These are phyloP conservation scores for Rhinatrema bivittatum DNA, from an alignment of 2,797 vertebrate genomes.

Conservation along the genomic window DNA sequence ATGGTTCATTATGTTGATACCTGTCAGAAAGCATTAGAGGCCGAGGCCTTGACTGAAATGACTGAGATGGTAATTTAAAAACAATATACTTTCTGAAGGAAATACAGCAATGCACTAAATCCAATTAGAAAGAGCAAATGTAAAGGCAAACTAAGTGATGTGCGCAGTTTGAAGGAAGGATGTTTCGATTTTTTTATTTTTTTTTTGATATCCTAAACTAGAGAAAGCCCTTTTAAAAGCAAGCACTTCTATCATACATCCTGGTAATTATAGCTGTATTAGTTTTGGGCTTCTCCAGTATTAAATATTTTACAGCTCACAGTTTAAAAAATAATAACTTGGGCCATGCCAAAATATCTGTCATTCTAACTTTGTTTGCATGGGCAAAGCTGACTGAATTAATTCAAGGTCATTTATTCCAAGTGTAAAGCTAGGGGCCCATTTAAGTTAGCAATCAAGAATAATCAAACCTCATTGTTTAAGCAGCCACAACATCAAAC, in stretches of 20 bases:
- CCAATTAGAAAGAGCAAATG: constrained; percentile 55
- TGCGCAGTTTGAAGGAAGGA: constrained; percentile 29
- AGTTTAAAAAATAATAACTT: constrained; percentile 30
- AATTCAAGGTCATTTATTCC: constrained; percentile 32
- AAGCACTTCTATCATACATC: constrained; percentile 16
- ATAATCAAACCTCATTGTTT: constrained; percentile 31
- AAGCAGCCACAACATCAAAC: constrained; percentile 24
- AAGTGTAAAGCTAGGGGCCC: constrained; percentile 24
- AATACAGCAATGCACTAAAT: constrained; percentile 51
- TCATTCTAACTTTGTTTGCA: constrained; percentile 32
- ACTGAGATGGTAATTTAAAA: constrained; percentile 68
- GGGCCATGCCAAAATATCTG: constrained; percentile 26
- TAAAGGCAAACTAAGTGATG: constrained; percentile 43
- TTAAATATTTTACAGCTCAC: constrained; percentile 31
- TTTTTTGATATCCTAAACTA: constrained; percentile 36
- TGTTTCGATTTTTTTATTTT: constrained; percentile 36
- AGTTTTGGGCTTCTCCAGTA: constrained; percentile 12
- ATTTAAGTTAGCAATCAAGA: constrained; percentile 25
- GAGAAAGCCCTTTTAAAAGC: constrained; percentile 26
- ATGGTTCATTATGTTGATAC: constrained; percentile 69
- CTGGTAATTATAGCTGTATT: constrained; percentile 31
- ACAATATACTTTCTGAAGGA: constrained; percentile 66
- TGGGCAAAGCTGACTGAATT: constrained; percentile 37
- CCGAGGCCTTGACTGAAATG: constrained; percentile 57
- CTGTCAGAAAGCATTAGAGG: constrained; percentile 66